Base-by-base conservation (phyloP, 2,797 vertebrate species). In the Diplodus puntazzo region DNA sequence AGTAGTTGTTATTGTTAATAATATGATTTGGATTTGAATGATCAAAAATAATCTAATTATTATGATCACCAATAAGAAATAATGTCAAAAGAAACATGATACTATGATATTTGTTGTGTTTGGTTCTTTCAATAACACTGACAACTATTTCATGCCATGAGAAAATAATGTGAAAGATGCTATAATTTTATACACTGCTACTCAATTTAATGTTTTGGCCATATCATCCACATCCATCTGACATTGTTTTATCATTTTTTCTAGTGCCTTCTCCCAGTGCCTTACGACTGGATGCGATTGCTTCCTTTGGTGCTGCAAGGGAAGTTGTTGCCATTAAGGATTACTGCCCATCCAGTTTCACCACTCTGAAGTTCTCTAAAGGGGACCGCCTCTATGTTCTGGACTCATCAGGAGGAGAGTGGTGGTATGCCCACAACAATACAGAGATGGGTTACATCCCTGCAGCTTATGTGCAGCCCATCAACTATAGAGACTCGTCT, bases 381-480 rank as follows among this genome's bases (percentile, higher is more conserved):
- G 98, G 98, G 1, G 98, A 99, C 90, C 96, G 92, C 50, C 96
- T 99, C 4, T 99, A 97, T 2, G 98, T 99, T 71, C 86, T 99
- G 83, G 98, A 99, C 91, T 95, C 97, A 0, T 97, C 98, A 0
- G 97, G 97, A 12, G 96, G 96, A 0, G 98, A 99, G 83, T 99
- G 98, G 98, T 99, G 98, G 98, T 99, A 99, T 0, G 98, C 98
- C 3, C 98, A 99, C 93, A 99, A 99, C 91, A 98, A 97, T 88
- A 99, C 96, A 0, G 98, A 99, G 87, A 99, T 99, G 97, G 98
- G 98, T 7, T 99, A 99, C 86, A 99, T 99, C 85, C 98, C 98
- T 0, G 96, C 98, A 4, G 97, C 98, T 9, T 97, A 99, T 0
- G 98, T 99, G 62, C 94, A 98, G 83, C 98, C 98, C 3, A 69